A percentile compares a stretch with the other conserved stretches of the same genome.
Conservation (phyloP, 2,113 vertebrate species). For the Illadopsis cleaveri region DNA sequence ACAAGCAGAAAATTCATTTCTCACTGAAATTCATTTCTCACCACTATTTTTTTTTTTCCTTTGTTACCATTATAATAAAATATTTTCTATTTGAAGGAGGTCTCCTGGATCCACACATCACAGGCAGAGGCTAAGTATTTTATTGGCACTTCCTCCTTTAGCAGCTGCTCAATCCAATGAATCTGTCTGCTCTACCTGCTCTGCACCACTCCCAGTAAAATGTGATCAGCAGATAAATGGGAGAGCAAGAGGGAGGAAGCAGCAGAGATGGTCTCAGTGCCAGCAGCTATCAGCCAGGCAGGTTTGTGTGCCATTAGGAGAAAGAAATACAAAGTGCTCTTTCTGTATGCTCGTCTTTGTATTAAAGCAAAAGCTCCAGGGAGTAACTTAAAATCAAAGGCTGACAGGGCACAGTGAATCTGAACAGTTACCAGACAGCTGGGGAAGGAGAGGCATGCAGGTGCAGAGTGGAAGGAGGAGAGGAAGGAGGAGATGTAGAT, state of each 20-base stretch:
- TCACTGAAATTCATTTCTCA: background rate
- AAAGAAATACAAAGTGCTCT: conserved; percentile 14
- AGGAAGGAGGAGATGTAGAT: background rate
- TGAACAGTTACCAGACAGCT: background rate
- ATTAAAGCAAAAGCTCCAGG: background rate
- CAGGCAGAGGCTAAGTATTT: background rate
- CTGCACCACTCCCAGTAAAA: background rate
- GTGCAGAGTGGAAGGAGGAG: background rate
- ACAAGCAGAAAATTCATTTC: background rate
- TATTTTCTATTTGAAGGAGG: background rate
- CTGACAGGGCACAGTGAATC: background rate
- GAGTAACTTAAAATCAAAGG: conserved; percentile 1
- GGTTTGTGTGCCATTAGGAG: background rate
- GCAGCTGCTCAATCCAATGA: background rate
- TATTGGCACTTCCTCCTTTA: background rate
- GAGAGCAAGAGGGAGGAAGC: background rate
- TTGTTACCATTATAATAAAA: background rate
- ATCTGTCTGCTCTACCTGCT: background rate
- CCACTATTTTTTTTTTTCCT: background rate
- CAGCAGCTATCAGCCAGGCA: background rate
- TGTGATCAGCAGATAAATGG: background rate
- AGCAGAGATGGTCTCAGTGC: background rate
- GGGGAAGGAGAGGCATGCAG: background rate
- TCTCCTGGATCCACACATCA: background rate
- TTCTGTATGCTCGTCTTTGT: background rate